Base-by-base conservation (phyloP, 2,113 vertebrate genomes). In the Deroptyus accipitrinus region DNA sequence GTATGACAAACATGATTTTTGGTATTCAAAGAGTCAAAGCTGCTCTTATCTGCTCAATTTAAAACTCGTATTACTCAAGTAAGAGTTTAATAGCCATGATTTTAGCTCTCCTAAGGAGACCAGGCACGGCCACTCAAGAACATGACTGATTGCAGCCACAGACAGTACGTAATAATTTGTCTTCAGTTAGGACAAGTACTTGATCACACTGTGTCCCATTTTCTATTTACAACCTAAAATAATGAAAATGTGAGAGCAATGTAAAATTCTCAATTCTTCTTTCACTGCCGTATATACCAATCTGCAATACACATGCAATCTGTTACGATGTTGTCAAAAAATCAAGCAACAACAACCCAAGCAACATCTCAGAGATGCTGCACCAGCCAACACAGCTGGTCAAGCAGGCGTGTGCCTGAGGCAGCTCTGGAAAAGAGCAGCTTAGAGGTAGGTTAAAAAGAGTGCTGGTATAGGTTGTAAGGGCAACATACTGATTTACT, bases 61-160 rank as follows among this genome's bases (percentile, higher is more conserved):
- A 28, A 69, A 69, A 42, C 7, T 49, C n/a, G 2, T 33, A 79
- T 55, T 51, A 31, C 15, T 24, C 57, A 59, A 25, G 51, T 27
- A 31, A 33, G 33, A 62, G 33, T 66, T 92, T 42, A 69, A 61
- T 20, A 48, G 4, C 27, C 35, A 4, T 10, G 27, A 77, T 30
- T 27, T 81, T 25, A 90, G 73, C 42, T 25, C 68, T 87, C 52
- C 62, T 13, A 7, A 37, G 54, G 68, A 39, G 59, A 7, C 35
- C 7, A 64, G 75, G 54, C 61, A 83, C 0, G 0, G 82, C 7
- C 54, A 54, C 31, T 44, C 44, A 9, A 0, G 23, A 51, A 39
- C 68, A 49, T 0, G 1, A 86, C 19, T 0, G 0, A 33, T 0
- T 11, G 46, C 54, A 78, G 80, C 61, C 7, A 4, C 83, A 76